Base-by-base conservation (phyloP, 1,140 invertebrate genomes). In the Temnothorax curvispinosus region DNA sequence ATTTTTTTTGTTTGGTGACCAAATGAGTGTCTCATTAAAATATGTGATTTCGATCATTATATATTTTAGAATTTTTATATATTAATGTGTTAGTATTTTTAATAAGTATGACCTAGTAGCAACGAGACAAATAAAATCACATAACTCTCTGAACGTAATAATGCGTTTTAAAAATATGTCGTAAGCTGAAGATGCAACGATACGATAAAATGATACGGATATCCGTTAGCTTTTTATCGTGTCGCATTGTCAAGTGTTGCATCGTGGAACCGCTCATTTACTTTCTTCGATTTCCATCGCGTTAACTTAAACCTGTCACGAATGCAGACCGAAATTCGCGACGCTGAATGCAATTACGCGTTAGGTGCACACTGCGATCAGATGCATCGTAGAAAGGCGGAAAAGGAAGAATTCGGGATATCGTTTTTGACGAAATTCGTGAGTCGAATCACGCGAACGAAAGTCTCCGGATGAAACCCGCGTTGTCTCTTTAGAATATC, bases 381-480 rank as follows among this genome's bases (percentile, higher is more conserved):
- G 38, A 7, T 50, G 7, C 44, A 64, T 69, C n/a, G 21, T 88
- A 78, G 82, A 85, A 85, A 85, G 15, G 72, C 74, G 82, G 62
- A 74, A 89, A 85, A 65, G 71, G 50, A 32, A 41, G 38, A 21
- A 47, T 27, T 11, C 11, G 54, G 21, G 54, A 21, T 27, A 21
- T 35, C 11, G 44, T 64, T 87, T 87, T 85, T 84, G 44, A 84
- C 52, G 52, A 87, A 76, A 75, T 85, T 77, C 78, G 32, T 52
- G 44, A 87, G 65, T 84, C 88, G 9, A 60, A 60, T 71, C 86
- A 88, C 86, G 87, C 69, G 88, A 88, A 92, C 50, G 91, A 91
- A 92, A 92, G 92, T 78, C 21, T 64, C 38, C 38, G 8, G 56
- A 89, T 89, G 75, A 85, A 91, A 89, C 71, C 50, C 38, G 9